phyloP scores from a whole-genome alignment of 2,888 invertebrate species.

The Archips xylosteana region DNA sequence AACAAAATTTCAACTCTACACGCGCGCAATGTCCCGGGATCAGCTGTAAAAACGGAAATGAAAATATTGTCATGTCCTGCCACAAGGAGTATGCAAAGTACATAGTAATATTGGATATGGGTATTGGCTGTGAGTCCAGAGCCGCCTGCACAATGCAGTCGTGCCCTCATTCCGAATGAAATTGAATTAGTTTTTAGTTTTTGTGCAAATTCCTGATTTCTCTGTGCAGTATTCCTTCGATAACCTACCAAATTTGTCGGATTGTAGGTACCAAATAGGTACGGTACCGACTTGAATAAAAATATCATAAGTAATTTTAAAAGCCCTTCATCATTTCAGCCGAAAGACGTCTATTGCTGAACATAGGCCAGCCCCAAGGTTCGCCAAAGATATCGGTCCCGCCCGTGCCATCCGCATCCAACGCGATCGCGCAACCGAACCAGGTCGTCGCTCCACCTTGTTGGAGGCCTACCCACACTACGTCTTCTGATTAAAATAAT shows the following conservation, averaged over 20 bases:
- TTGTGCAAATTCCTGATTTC: constrained; percentile 32
- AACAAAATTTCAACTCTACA: neutral
- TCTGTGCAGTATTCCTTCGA: constrained; percentile 17
- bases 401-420: no score
- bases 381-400: no score
- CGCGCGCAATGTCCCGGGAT: neutral
- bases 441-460: no score
- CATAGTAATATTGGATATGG: constrained; percentile 20
- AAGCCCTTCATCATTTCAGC: no score
- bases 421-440: no score
- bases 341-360: no score
- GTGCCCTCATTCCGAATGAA: constrained; percentile 39
- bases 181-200: constrained; percentile 42
- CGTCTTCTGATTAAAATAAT: no score
- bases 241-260: constrained; percentile 26
- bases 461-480: no score
- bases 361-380: no score
- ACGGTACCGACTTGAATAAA: no score
- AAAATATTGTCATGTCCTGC: neutral
- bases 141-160: constrained; percentile 26
- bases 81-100: constrained; percentile 12
- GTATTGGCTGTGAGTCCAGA: constrained; percentile 32
- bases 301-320: no score
- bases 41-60: neutral
- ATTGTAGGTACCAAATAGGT: constrained; percentile 5